Conservation (phyloP, 2,888 invertebrate genomes). For the Cyaniris semiargus region DNA sequence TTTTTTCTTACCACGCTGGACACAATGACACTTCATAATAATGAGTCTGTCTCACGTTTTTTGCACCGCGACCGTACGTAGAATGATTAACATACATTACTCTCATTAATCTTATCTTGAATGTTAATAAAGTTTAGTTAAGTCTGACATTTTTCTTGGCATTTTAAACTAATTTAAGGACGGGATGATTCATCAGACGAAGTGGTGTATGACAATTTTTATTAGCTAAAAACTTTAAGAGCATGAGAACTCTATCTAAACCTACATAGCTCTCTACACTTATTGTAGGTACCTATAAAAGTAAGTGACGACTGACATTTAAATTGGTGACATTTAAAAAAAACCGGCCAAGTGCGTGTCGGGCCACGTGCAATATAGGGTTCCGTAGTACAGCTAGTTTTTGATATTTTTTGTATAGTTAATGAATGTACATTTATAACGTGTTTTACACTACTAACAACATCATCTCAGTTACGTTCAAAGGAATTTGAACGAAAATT, state of each 20-base stretch:
- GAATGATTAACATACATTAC: neutral
- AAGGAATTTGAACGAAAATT: too few species aligned
- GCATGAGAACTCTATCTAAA: neutral
- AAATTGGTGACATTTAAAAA: neutral
- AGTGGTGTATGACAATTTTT: neutral
- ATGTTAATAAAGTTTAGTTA: constrained; percentile 17
- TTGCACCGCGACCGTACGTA: neutral
- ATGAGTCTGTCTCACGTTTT: neutral
- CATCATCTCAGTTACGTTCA: too few species aligned
- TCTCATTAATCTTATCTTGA: constrained; percentile 12
- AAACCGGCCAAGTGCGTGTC: too few species aligned
- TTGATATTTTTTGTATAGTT: too few species aligned
- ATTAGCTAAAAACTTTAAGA: neutral
- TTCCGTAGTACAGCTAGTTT: too few species aligned
- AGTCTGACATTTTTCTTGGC: constrained; percentile 1
- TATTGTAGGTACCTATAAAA: neutral
- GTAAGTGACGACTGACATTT: too few species aligned
- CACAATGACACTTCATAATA: neutral
- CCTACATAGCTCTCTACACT: neutral
- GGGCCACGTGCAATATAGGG: too few species aligned
- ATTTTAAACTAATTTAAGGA: neutral
- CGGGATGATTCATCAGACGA: neutral
- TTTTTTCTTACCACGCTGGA: too few species aligned
- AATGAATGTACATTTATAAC: too few species aligned
- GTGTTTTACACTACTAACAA: too few species aligned